Conservation (phyloP, 2,113 vertebrate genomes). For the Spea bombifrons region DNA sequence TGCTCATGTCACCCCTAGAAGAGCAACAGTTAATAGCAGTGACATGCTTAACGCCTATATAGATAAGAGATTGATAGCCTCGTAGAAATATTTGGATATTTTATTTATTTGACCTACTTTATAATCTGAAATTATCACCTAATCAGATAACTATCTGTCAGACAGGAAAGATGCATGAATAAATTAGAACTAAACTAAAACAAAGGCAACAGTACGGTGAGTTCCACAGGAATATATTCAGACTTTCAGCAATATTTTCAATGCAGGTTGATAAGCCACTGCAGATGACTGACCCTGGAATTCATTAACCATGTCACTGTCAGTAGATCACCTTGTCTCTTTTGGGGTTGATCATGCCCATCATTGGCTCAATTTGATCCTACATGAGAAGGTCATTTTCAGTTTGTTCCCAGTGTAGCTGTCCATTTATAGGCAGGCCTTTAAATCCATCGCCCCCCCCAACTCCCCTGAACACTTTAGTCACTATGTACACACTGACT, state of each 20-base stretch:
- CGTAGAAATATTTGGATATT: neutral
- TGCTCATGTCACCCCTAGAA: neutral
- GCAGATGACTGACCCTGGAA: neutral
- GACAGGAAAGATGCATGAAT: neutral
- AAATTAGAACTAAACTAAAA: neutral
- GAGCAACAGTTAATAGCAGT: neutral
- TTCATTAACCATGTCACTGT: slow-evolving; percentile 4
- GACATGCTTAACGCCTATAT: neutral
- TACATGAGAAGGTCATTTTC: slow-evolving; percentile 6
- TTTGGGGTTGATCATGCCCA: neutral
- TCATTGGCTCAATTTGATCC: slow-evolving; percentile 7
- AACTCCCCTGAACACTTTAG: neutral
- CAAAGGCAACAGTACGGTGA: neutral
- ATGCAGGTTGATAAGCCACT: neutral
- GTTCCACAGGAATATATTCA: neutral
- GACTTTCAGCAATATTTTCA: neutral
- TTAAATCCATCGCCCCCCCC: slow-evolving; percentile 1
- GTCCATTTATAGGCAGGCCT: slow-evolving; percentile 9
- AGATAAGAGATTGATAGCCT: neutral
- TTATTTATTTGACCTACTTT: neutral
- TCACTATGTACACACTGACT: slow-evolving; percentile 41
- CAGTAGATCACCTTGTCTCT: neutral
- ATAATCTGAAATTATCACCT: neutral
- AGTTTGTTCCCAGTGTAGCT: neutral
- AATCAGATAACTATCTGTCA: neutral